Conservation (phyloP, 2,888 invertebrate species). For the Biston stratarius region DNA sequence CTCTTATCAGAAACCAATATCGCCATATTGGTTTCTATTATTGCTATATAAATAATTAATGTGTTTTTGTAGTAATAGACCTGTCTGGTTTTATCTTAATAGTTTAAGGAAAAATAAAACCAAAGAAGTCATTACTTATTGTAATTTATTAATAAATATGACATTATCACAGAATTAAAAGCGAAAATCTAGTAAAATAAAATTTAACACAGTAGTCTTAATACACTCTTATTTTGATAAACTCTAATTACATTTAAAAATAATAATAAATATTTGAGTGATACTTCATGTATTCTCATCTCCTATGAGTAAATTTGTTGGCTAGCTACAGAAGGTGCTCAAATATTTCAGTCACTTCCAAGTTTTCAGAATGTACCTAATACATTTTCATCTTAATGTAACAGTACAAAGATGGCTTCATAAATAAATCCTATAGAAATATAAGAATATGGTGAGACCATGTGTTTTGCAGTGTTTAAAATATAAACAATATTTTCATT, state of each 20-base stretch:
- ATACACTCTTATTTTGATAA: neutral
- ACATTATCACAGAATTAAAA: conserved; percentile 17
- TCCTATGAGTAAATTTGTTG: no score
- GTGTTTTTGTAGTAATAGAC: neutral
- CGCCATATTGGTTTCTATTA: neutral
- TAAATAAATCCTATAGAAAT: no score
- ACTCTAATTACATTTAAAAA: neutral
- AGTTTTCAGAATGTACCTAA: no score
- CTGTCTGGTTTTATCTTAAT: conserved; percentile 18
- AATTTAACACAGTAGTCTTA: neutral
- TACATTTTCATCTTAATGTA: no score
- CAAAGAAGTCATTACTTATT: neutral
- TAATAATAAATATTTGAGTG: neutral
- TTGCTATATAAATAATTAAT: neutral
- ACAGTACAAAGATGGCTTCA: no score
- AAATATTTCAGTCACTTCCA: no score
- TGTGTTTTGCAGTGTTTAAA: no score
- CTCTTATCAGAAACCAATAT: no score
- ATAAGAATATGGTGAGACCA: no score
- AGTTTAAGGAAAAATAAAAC: conserved; percentile 22
- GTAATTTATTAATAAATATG: conserved; percentile 2
- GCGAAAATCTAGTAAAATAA: neutral
- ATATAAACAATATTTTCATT: no score
- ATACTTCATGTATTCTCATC: no score
- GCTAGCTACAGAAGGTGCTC: no score